Evolutionary conservation across 1,140 invertebrate genomes (phyloP).

Genomic region (Drosophila ohnishii): DNA sequence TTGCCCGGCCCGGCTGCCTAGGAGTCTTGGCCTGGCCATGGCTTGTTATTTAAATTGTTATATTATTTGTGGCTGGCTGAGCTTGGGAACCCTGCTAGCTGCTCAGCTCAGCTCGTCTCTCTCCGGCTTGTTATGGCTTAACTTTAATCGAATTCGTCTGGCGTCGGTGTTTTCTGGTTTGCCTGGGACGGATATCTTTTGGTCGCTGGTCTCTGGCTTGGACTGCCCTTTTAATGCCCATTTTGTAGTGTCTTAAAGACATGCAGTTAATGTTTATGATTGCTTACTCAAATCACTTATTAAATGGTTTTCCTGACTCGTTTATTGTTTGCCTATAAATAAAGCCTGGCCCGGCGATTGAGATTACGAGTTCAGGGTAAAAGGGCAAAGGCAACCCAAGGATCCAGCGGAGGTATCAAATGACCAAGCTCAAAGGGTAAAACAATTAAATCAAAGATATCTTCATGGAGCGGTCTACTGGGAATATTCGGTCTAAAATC

Average conservation of each 20-base stretch:
- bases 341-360: conserved; percentile 21
- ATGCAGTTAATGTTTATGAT: conserved; percentile 66
- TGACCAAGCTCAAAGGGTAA: conserved; percentile 1
- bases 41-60: conserved; percentile 82
- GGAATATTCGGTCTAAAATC: not conserved
- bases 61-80: conserved; percentile 77
- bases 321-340: conserved; percentile 51
- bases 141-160: conserved; percentile 78
- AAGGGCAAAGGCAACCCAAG: not conserved
- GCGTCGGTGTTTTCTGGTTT: conserved; percentile 34
- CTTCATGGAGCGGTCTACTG: not conserved
- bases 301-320: conserved; percentile 48
- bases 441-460: conserved; percentile 20
- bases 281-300: conserved; percentile 70
- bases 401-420: conserved; percentile 10
- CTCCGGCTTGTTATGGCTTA: conserved; percentile 66
- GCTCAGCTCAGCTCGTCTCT: conserved; percentile 16
- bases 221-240: conserved; percentile 57
- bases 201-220: conserved; percentile 13
- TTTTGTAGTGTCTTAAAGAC: conserved; percentile 61
- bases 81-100: conserved; percentile 63
- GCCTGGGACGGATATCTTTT: conserved; percentile 4
- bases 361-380: conserved; percentile 7
- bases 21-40: conserved; percentile 52
- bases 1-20: conserved; percentile 37